Evolutionary conservation across 2,113 vertebrate species (phyloP).

Genomic region (Aleadryas rufinucha): DNA sequence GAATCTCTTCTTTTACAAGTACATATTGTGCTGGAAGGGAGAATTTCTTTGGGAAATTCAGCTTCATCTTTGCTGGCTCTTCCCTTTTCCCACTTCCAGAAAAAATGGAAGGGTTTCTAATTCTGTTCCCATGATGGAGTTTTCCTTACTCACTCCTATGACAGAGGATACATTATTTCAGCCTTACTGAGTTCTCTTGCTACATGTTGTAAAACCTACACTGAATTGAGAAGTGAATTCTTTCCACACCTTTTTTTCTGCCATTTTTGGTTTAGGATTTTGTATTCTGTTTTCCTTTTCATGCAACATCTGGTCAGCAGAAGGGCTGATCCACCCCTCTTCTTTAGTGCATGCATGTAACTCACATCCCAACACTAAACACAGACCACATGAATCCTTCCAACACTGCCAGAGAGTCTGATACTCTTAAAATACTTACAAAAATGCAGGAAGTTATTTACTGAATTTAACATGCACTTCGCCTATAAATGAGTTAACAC

Average conservation of each 20-base stretch:
- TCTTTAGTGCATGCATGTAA: conserved; percentile 57
- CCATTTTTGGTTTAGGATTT: neutral
- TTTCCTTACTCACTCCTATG: neutral
- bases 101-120: neutral
- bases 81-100: neutral
- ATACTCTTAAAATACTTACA: conserved; percentile 22
- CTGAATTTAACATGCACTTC: conserved; percentile 6
- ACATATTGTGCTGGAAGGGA: neutral
- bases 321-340: conserved; percentile 43
- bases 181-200: neutral
- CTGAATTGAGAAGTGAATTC: neutral
- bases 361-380: conserved; percentile 60
- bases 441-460: conserved; percentile 39
- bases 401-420: conserved; percentile 11
- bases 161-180: neutral
- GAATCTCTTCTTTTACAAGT: neutral
- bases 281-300: conserved; percentile 3
- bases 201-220: neutral
- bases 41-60: neutral
- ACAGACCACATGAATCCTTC: conserved; percentile 58
- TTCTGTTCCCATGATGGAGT: neutral
- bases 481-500: conserved; percentile 44
- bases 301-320: conserved; percentile 82
- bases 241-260: conserved; percentile 20
- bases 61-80: neutral